Evolutionary conservation across 2,888 invertebrate species (phyloP).

Genomic region (Acleris sparsana): DNA sequence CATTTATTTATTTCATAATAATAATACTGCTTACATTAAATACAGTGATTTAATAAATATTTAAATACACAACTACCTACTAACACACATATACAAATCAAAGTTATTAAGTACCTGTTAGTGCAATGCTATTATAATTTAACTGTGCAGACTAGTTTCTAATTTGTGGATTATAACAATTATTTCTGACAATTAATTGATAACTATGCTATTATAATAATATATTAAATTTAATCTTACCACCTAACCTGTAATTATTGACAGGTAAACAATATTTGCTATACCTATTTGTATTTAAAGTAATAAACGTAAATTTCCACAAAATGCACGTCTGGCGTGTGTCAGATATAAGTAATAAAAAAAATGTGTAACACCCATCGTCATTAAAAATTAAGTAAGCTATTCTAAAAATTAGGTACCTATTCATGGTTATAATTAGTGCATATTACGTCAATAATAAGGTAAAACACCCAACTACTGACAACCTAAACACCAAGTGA

Average conservation of each 20-base stretch:
- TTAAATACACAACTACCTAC: conserved; percentile 52
- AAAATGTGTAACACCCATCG: no score
- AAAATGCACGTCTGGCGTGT: conserved; percentile 15
- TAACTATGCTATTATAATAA: conserved; percentile 4
- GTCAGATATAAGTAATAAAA: not conserved
- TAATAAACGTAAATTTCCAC: conserved; percentile 32
- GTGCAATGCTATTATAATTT: not conserved
- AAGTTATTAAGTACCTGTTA: conserved; percentile 5
- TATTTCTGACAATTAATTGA: conserved; percentile 14
- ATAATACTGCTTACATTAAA: conserved; percentile 35
- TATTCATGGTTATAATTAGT: no score
- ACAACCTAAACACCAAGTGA: no score
- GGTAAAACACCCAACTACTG: no score
- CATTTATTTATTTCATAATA: conserved; percentile 20
- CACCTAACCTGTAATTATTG: no score
- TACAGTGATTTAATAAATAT: conserved; percentile 55
- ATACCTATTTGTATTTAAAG: conserved; percentile 3
- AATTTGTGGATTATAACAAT: conserved; percentile 18
- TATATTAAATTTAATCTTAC: no score
- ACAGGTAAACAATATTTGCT: not conserved
- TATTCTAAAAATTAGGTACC: no score
- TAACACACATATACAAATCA: conserved; percentile 6
- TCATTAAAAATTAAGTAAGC: no score
- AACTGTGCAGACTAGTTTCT: conserved; percentile 23
- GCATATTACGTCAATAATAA: no score